Percentiles rank a stretch among this genome's conserved stretches.
Evolutionary conservation across 2,888 invertebrate species (phyloP).

Genomic region (Steinernema hermaphroditum): DNA sequence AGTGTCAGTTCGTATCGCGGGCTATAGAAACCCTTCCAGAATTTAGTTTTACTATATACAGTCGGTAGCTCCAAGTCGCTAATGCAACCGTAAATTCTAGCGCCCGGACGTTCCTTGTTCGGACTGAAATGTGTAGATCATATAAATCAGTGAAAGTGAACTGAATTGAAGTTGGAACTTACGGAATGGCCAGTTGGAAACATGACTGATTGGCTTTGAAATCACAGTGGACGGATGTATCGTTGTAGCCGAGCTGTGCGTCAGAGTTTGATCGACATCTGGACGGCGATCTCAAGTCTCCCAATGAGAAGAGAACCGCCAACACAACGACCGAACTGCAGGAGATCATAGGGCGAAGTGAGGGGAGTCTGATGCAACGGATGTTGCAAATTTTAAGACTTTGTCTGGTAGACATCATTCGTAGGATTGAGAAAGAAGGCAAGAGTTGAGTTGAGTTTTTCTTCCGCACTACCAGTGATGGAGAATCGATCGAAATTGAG

Average conservation of each 20-base stretch:
- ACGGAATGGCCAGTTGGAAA: constrained; percentile 23
- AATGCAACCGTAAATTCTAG: background rate
- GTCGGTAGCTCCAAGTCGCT: background rate
- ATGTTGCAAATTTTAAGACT: too few species aligned
- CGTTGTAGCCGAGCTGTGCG: background rate
- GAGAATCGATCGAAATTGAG: too few species aligned
- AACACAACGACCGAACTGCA: too few species aligned
- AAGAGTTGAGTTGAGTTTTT: too few species aligned
- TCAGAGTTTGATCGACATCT: background rate
- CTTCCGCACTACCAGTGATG: too few species aligned
- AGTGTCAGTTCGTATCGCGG: background rate
- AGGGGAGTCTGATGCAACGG: too few species aligned
- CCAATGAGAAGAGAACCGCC: too few species aligned
- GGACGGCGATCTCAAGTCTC: background rate
- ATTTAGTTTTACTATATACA: background rate
- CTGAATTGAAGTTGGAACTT: background rate
- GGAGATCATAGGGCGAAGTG: too few species aligned
- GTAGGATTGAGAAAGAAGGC: too few species aligned
- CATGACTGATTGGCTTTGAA: background rate
- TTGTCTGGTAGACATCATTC: too few species aligned
- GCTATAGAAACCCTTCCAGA: background rate
- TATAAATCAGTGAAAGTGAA: background rate
- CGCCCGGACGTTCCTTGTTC: background rate
- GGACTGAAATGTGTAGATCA: background rate
- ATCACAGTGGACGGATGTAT: background rate